A percentile compares a stretch with the other conserved stretches of the same genome.
Evolutionary conservation across 2,113 vertebrate genomes (phyloP).

Genomic region (Atractosteus spatula): DNA sequence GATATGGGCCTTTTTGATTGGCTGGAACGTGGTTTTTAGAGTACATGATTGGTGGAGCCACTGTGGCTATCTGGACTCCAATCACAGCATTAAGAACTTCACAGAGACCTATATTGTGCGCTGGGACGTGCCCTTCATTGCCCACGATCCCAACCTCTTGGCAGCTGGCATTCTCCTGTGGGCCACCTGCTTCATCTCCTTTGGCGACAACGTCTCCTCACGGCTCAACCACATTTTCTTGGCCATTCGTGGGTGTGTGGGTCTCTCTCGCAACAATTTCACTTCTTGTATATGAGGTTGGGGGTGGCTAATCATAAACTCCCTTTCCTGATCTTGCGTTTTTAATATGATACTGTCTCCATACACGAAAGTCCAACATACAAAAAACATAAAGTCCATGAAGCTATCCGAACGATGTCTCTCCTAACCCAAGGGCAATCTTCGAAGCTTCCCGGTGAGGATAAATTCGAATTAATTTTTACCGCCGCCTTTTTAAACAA

Average conservation of each 20-base stretch:
- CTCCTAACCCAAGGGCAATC: too few relatives aligned
- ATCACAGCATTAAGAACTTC: constrained; percentile 87
- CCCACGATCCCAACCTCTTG: constrained; percentile 84
- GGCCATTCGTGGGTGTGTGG: not conserved
- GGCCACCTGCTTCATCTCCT: constrained; percentile 84
- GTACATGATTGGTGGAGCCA: constrained; percentile 89
- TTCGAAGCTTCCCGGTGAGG: too few relatives aligned
- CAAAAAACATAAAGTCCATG: too few relatives aligned
- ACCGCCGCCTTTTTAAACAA: too few relatives aligned
- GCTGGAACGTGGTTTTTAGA: constrained; percentile 92
- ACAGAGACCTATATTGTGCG: constrained; percentile 79
- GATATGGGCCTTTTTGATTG: constrained; percentile 94
- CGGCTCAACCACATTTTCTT: constrained; percentile 94
- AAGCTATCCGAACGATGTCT: too few relatives aligned
- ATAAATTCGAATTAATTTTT: too few relatives aligned
- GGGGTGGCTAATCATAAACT: too few relatives aligned
- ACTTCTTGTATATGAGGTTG: too few relatives aligned
- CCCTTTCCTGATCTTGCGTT: too few relatives aligned
- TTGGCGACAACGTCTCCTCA: constrained; percentile 88
- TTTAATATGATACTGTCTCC: too few relatives aligned
- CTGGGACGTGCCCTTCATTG: constrained; percentile 85
- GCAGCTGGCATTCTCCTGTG: constrained; percentile 80
- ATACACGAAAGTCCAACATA: too few relatives aligned
- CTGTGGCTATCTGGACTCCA: constrained; percentile 89
- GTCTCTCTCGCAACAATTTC: too few relatives aligned